phyloP scores from a whole-genome alignment of 2,888 invertebrate genomes.

The Embidobia sp. region DNA sequence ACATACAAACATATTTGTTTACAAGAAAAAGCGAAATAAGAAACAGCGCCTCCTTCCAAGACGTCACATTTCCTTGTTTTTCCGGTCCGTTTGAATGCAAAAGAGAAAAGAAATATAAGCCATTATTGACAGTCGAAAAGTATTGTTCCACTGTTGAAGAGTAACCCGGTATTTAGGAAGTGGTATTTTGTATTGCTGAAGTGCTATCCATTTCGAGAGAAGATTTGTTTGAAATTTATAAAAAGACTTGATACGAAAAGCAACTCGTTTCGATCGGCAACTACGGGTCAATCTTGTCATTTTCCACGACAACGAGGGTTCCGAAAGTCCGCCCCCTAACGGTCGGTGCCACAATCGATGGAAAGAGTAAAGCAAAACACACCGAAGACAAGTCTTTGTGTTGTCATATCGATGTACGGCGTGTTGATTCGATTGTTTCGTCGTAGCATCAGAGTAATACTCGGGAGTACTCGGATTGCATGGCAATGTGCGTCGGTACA shows the following conservation, averaged over 20 bases:
- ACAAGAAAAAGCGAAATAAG: neutral
- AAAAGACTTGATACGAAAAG: slow-evolving; percentile 65
- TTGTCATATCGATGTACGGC: slow-evolving; percentile 34
- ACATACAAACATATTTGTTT: no score
- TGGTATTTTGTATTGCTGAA: slow-evolving; percentile 57
- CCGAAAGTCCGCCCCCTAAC: slow-evolving; percentile 24
- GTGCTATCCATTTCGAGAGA: slow-evolving; percentile 67
- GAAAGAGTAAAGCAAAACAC: slow-evolving; percentile 17
- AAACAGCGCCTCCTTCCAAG: slow-evolving; percentile 24
- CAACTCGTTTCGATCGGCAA: slow-evolving; percentile 72
- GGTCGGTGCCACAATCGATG: no score
- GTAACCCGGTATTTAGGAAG: slow-evolving; percentile 20
- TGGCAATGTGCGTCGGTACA: slow-evolving; percentile 50
- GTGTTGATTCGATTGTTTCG: slow-evolving; percentile 39
- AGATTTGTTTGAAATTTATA: slow-evolving; percentile 48
- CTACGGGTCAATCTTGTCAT: slow-evolving; percentile 80
- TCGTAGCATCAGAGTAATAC: slow-evolving; percentile 25
- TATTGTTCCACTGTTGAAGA: slow-evolving; percentile 63
- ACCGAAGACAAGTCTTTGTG: slow-evolving; percentile 31
- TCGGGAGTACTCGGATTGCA: slow-evolving; percentile 38
- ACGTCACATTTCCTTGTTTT: slow-evolving; percentile 53
- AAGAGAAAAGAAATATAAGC: neutral
- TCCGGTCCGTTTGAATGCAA: slow-evolving; percentile 3
- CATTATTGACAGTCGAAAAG: slow-evolving; percentile 54
- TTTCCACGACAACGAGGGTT: slow-evolving; percentile 71